Evolutionary conservation across 2,113 vertebrate genomes (phyloP).

Genomic region (Lathamus discolor): DNA sequence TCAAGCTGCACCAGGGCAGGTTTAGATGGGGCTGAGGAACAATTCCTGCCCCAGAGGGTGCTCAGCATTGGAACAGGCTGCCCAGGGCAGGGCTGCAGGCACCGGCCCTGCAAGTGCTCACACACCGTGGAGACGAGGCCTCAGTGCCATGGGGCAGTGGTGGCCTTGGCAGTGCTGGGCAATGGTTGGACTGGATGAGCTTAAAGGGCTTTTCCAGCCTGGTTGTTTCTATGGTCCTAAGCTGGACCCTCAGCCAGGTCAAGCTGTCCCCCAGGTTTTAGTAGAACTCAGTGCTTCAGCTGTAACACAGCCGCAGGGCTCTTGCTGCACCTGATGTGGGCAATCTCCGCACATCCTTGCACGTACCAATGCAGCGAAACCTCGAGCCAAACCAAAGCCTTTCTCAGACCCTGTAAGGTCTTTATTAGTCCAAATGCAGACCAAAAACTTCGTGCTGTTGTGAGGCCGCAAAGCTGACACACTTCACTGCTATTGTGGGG

Average conservation of each 20-base stretch:
- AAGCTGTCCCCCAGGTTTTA: background rate
- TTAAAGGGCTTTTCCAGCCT: background rate
- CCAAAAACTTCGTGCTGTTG: background rate
- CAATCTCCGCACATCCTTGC: background rate
- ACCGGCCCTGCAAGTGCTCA: no score
- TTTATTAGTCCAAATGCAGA: background rate
- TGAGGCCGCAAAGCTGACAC: background rate
- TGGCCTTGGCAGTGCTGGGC: no score
- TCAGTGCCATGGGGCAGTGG: no score
- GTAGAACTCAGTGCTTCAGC: background rate
- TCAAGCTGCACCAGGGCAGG: no score
- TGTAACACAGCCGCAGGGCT: background rate
- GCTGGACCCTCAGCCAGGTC: no score
- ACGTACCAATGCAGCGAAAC: accelerated
- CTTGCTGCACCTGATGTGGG: background rate
- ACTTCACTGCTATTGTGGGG: background rate
- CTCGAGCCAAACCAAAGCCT: background rate
- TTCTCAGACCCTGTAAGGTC: background rate
- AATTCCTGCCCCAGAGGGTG: no score
- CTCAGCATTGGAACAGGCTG: no score
- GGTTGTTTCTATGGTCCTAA: background rate
- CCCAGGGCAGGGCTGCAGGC: no score
- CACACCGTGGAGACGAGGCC: no score
- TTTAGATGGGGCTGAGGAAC: no score
- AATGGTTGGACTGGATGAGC: background rate